These are phyloP conservation scores for Epiblema foenella DNA, from an alignment of 2,888 invertebrate genomes.

Conservation along the genomic window DNA sequence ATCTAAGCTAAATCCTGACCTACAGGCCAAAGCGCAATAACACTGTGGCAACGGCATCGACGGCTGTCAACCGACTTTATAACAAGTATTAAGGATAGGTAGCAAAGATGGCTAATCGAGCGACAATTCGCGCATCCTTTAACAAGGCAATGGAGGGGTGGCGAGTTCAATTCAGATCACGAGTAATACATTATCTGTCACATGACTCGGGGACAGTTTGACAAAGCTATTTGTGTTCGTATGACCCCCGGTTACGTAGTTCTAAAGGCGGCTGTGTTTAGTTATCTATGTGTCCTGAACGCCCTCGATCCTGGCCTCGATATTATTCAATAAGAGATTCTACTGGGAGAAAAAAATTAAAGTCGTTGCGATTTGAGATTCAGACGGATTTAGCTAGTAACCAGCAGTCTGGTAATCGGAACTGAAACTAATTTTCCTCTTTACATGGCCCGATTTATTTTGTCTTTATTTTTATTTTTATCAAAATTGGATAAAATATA, in stretches of 20 bases:
- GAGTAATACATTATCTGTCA: conserved; percentile 51
- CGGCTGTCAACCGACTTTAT: neutral
- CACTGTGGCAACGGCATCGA: neutral
- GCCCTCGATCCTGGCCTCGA: conserved; percentile 12
- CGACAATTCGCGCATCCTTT: conserved; percentile 55
- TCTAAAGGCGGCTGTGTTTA: conserved; percentile 9
- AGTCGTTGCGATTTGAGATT: too few species aligned
- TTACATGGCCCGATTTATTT: too few species aligned
- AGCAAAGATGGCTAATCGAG: conserved; percentile 42
- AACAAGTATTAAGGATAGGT: conserved; percentile 12
- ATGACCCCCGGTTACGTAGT: conserved; percentile 25
- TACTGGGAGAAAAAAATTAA: neutral
- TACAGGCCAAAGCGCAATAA: conserved; percentile 11
- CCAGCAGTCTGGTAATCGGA: too few species aligned
- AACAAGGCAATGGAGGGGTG: conserved; percentile 53
- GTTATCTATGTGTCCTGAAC: conserved; percentile 27
- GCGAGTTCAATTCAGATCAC: conserved; percentile 53
- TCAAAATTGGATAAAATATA: too few species aligned
- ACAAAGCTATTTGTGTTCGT: conserved; percentile 42
- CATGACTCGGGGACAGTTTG: conserved; percentile 49
- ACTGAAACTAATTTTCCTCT: too few species aligned
- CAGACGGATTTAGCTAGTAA: too few species aligned
- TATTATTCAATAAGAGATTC: conserved; percentile 1
- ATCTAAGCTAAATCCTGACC: conserved; percentile 13
- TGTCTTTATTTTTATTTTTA: too few species aligned